Evolutionary conservation across 2,113 vertebrate genomes (phyloP), one percentile per base, ranked within the genome.

Genomic region (Bambusicola thoracicus): DNA sequence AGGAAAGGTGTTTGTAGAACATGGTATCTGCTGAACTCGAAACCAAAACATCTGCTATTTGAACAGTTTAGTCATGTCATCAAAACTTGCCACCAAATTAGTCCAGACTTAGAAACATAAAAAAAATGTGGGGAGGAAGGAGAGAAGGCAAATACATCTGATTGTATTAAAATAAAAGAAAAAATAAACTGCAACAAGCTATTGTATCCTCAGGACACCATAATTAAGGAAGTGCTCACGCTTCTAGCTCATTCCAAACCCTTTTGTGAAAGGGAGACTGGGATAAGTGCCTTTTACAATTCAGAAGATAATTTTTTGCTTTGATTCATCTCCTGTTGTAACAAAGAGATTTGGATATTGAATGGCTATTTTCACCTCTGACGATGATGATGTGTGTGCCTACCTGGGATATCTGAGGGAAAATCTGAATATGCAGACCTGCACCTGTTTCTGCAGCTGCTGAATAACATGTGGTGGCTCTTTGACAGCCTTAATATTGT

Each of bases 381-480:
- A 19, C 38, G 38, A 34, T 79, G 43, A 74, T 44, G 70, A 77
- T 58, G 49, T 40, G 56, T 69, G 55, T 88, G 75, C 41, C 80
- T 87, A 6, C 70, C 67, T 55, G 68, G 74, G 81, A 78, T 83
- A 55, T 65, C 68, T 93, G 87, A 89, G 84, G 74, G 62, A 55
- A 19, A 38, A 48, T 32, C 46, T 58, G 80, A 85, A 78, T 85
- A 69, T 86, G 69, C 66, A 81, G 67, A 65, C 34, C 75, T 8
- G 5, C 91, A 92, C 72, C 85, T 96, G 93, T 91, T 95, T 69
- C 85, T 89, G 89, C 93, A 96, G 91, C 92, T 97, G 93, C 80
- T 81, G 53, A 85, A 20, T 62, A 92, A 81, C 92, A 88, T 63
- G 77, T 72, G 74, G 30, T 81, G 34, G 22, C 62, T 65, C 73